phyloP scores from a whole-genome alignment of 2,888 invertebrate species.

The Pandemis cinnamomeana region DNA sequence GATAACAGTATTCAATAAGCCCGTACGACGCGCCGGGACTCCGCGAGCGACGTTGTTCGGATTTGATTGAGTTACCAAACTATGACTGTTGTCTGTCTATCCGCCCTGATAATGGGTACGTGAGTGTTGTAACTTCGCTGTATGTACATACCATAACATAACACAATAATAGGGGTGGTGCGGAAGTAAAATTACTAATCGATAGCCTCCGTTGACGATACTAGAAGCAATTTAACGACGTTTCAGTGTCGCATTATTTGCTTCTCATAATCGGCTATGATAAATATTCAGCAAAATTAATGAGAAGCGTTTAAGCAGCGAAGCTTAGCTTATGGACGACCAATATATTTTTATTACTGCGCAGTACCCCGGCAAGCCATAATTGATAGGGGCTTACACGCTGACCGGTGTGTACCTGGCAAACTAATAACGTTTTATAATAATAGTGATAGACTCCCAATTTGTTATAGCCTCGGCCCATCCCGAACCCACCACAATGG shows the following conservation, averaged over 20 bases:
- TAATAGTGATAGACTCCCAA: slow-evolving; percentile 47
- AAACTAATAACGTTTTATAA: slow-evolving; percentile 49
- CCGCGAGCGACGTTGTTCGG: slow-evolving; percentile 63
- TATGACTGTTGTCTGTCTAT: slow-evolving; percentile 61
- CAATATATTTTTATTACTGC: slow-evolving; percentile 59
- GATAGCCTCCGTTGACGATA: neutral
- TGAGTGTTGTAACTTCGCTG: slow-evolving; percentile 44
- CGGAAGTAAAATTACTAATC: neutral
- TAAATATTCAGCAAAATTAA: slow-evolving; percentile 1
- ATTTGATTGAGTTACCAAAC: slow-evolving; percentile 77
- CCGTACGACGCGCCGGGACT: slow-evolving; percentile 66
- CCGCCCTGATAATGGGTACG: slow-evolving; percentile 48
- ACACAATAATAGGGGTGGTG: neutral
- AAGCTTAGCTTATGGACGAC: slow-evolving; percentile 26
- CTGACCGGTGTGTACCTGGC: slow-evolving; percentile 41
- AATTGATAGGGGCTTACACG: slow-evolving; percentile 47
- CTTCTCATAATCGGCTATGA: neutral
- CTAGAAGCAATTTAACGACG: neutral
- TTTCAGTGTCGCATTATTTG: neutral
- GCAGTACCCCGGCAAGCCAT: slow-evolving; percentile 52
- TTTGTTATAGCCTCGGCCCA: slow-evolving; percentile 51
- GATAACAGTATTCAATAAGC: slow-evolving; percentile 80
- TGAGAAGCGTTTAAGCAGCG: neutral
- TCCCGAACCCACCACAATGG: slow-evolving; percentile 51
- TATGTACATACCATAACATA: slow-evolving; percentile 6